Evolutionary conservation across 92 coral and sea anemone genomes (phyloP).

Genomic region (Meandrina meandrites): DNA sequence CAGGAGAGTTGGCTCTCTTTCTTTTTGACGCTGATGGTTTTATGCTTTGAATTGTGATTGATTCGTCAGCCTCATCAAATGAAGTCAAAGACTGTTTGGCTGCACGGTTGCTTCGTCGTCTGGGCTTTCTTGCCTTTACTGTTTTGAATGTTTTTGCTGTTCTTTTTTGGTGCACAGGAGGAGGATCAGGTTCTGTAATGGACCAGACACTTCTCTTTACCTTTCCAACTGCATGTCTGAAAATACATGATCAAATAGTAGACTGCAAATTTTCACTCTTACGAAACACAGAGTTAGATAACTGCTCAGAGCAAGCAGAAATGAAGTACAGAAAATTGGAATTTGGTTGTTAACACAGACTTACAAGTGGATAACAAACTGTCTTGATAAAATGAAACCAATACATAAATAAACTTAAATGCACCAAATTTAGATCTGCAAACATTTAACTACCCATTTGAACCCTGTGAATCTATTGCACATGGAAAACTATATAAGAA

Average conservation of each 20-base stretch:
- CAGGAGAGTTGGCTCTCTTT: slow-evolving; percentile 6
- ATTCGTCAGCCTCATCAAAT: not conserved
- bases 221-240: slow-evolving; percentile 10
- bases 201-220: slow-evolving; percentile 24
- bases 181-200: not conserved
- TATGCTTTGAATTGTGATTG: not conserved
- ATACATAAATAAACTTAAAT: not conserved
- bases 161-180: slow-evolving; percentile 3
- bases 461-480: too few relatives aligned
- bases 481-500: not conserved
- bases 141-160: not conserved
- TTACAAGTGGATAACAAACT: not conserved
- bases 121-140: not conserved
- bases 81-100: not conserved
- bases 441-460: not conserved
- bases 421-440: not conserved
- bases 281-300: not conserved
- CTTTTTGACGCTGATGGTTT: not conserved
- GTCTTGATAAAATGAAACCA: not conserved
- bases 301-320: too few relatives aligned
- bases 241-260: not conserved
- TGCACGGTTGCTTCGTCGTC: not conserved
- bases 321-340: not conserved
- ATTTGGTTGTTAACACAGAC: too few relatives aligned
- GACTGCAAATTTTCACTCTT: not conserved